Evolutionary conservation across 2,113 vertebrate genomes (phyloP).

Genomic region (Hymenochirus boettgeri): DNA sequence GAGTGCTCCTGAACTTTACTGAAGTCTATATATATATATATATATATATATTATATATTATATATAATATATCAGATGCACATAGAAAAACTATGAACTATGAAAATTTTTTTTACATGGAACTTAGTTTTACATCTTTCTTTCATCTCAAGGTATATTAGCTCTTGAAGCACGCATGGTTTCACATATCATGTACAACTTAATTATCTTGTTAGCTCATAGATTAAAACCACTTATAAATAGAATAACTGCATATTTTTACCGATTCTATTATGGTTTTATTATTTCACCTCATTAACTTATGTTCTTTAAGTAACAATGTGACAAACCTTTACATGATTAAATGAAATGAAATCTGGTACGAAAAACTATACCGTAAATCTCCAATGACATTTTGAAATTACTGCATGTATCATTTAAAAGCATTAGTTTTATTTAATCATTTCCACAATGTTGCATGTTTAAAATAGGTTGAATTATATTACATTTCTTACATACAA

Average conservation of each 20-base stretch:
- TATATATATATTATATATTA: too few species aligned
- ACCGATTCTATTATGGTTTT: not conserved
- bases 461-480: too few species aligned
- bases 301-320: not conserved
- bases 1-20: too few species aligned
- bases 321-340: not conserved
- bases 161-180: not conserved
- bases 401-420: not conserved
- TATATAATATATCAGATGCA: too few species aligned
- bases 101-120: too few species aligned
- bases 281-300: slow-evolving; percentile 1
- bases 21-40: too few species aligned
- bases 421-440: not conserved
- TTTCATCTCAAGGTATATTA: not conserved
- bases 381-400: not conserved
- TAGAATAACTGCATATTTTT: not conserved
- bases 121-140: too few species aligned
- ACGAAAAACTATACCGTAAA: not conserved
- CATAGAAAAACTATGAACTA: too few species aligned
- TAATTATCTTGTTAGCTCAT: not conserved
- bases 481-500: too few species aligned
- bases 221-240: not conserved
- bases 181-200: not conserved
- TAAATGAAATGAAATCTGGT: not conserved
- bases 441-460: too few species aligned